phyloP scores from a whole-genome alignment of 30 jellyfish, hydroid and myxozoan genomes.

The Turritopsis dohrnii region DNA sequence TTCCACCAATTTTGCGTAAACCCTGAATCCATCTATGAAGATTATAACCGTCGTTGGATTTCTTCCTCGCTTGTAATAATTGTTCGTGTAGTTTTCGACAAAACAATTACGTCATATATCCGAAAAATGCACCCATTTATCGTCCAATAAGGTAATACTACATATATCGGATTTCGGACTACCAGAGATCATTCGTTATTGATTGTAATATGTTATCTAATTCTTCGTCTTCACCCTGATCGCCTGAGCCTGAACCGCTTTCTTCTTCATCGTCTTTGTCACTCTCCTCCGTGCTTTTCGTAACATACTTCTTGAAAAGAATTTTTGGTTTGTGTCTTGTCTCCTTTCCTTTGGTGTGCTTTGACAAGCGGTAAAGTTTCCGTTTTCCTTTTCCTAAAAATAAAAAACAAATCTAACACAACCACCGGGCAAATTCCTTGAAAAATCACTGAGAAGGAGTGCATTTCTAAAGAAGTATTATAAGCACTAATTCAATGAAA shows the following conservation, averaged over 20 bases:
- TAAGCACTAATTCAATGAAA: too few relatives aligned
- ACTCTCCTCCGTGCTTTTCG: background rate
- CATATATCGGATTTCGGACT: background rate
- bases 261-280: slow-evolving; percentile 14
- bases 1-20: too few relatives aligned
- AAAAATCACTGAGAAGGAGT: too few relatives aligned
- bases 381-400: background rate
- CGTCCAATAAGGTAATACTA: too few relatives aligned
- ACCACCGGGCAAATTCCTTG: too few relatives aligned
- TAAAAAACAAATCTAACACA: too few relatives aligned
- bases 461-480: too few relatives aligned
- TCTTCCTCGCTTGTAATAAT: background rate
- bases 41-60: background rate
- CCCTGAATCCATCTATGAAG: too few relatives aligned
- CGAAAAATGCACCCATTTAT: background rate
- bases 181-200: slow-evolving; percentile 14
- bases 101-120: background rate
- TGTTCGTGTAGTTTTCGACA: background rate
- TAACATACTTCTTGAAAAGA: background rate
- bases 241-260: slow-evolving; percentile 26
- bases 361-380: background rate
- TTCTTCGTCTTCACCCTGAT: slow-evolving; percentile 27
- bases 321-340: background rate
- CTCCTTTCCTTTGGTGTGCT: background rate
- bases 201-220: slow-evolving; percentile 26